Evolutionary conservation across 2,888 invertebrate genomes (phyloP).

Genomic region (Erebia aethiops): DNA sequence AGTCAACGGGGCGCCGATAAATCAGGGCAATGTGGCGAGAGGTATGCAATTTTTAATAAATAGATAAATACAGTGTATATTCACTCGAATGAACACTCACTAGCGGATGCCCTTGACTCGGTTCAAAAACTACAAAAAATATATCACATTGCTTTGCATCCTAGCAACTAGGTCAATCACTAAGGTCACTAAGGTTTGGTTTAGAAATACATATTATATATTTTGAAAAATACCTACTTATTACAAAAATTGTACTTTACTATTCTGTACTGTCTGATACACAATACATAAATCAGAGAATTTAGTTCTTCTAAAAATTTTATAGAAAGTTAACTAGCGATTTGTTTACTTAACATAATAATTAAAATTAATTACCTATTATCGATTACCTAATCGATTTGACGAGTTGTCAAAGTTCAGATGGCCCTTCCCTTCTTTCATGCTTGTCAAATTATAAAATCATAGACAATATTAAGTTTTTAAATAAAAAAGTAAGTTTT

Average conservation of each 20-base stretch:
- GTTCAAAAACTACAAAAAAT: not conserved
- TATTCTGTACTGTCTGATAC: no score
- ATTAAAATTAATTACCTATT: not conserved
- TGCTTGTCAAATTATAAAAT: not conserved
- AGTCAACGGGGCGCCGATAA: slow-evolving; percentile 72
- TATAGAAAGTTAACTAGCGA: not conserved
- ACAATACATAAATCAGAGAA: no score
- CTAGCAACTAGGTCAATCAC: not conserved
- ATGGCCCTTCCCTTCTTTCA: not conserved
- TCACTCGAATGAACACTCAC: not conserved
- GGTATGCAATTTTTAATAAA: slow-evolving; percentile 58
- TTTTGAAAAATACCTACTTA: not conserved
- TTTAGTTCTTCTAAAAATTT: no score
- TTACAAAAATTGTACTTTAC: no score
- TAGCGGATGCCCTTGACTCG: slow-evolving; percentile 1
- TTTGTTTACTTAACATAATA: not conserved
- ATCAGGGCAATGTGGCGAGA: slow-evolving; percentile 75
- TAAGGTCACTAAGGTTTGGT: not conserved
- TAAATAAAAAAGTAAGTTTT: not conserved
- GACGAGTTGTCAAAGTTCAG: not conserved
- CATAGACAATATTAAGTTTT: not conserved
- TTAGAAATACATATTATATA: not conserved
- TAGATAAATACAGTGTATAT: not conserved
- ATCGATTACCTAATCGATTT: not conserved
- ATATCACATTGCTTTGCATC: not conserved